Evolutionary conservation across 1,140 invertebrate genomes (phyloP).

Genomic region (Drosophila rufa): DNA sequence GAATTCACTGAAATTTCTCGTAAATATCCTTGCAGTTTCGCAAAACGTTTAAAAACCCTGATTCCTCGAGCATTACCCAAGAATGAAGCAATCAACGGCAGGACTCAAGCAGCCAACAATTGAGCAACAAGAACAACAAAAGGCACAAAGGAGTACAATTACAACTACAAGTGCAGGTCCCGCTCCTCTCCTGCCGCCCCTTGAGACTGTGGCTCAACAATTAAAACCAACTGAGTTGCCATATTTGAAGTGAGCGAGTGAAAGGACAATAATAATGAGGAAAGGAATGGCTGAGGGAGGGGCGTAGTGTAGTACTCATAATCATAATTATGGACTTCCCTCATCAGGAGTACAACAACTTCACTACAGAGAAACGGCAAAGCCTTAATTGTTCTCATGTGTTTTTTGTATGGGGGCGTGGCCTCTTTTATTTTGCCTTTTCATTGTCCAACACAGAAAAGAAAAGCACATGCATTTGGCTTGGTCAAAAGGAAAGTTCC

Average conservation of each 20-base stretch:
- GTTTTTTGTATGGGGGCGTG: slow-evolving; percentile 42
- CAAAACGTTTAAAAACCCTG: slow-evolving; percentile 8
- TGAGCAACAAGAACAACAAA: slow-evolving; percentile 54
- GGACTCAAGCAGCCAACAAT: slow-evolving; percentile 44
- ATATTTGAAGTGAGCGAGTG: slow-evolving; percentile 72
- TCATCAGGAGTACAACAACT: slow-evolving; percentile 10
- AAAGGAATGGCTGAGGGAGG: slow-evolving; percentile 1
- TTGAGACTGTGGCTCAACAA: slow-evolving; percentile 55
- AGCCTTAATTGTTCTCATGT: slow-evolving; percentile 67
- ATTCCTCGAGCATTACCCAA: slow-evolving; percentile 8
- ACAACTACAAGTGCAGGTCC: slow-evolving; percentile 54
- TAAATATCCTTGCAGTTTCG: background rate
- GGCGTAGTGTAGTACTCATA: slow-evolving; percentile 46
- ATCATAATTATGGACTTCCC: slow-evolving; percentile 77
- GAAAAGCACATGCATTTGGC: slow-evolving; percentile 63
- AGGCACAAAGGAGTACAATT: slow-evolving; percentile 64
- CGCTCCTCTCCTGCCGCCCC: slow-evolving; percentile 11
- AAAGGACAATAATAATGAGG: slow-evolving; percentile 52
- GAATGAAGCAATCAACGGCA: slow-evolving; percentile 43
- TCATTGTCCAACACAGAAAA: slow-evolving; percentile 60
- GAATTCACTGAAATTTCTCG: background rate
- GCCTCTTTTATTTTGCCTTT: slow-evolving; percentile 66
- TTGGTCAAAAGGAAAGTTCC: slow-evolving; percentile 57
- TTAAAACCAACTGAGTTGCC: slow-evolving; percentile 77
- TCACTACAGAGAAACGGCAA: slow-evolving; percentile 25